phyloP scores from a whole-genome alignment of 1,140 invertebrate genomes.

The Drosophila funebris region DNA sequence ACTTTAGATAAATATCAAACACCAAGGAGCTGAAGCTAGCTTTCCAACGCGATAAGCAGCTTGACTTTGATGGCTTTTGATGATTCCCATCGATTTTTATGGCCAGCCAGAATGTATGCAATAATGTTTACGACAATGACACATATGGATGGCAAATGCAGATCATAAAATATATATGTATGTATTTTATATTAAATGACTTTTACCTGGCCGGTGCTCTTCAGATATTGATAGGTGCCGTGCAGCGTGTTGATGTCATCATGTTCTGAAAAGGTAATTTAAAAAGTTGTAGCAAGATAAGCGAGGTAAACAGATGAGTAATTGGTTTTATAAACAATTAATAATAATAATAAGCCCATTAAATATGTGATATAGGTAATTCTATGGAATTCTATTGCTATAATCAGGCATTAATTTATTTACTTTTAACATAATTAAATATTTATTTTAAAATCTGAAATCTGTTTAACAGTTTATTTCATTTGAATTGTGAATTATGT shows the following conservation, averaged over 20 bases:
- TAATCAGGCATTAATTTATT: too few relatives aligned
- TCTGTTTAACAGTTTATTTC: too few relatives aligned
- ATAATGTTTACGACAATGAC: constrained; percentile 60
- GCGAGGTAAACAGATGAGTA: too few relatives aligned
- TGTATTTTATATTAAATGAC: background rate
- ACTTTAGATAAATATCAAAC: constrained; percentile 65
- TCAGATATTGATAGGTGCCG: constrained; percentile 80
- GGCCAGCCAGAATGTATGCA: constrained; percentile 63
- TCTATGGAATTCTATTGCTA: too few relatives aligned
- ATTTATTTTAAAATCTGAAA: too few relatives aligned
- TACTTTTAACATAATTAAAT: too few relatives aligned
- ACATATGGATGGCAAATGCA: constrained; percentile 37
- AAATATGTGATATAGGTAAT: too few relatives aligned
- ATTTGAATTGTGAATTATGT: too few relatives aligned
- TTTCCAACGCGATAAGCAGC: constrained; percentile 21
- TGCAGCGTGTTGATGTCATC: constrained; percentile 80
- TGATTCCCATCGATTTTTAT: constrained; percentile 40
- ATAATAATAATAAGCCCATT: background rate
- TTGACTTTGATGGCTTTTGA: constrained; percentile 40
- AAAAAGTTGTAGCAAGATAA: too few relatives aligned
- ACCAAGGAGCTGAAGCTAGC: constrained; percentile 62
- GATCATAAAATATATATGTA: constrained; percentile 11
- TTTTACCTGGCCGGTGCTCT: constrained; percentile 83
- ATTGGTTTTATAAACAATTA: background rate
- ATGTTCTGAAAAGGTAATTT: constrained; percentile 62